phyloP scores from a whole-genome alignment of 2,797 vertebrate species.

The Dermochelys coriacea region DNA sequence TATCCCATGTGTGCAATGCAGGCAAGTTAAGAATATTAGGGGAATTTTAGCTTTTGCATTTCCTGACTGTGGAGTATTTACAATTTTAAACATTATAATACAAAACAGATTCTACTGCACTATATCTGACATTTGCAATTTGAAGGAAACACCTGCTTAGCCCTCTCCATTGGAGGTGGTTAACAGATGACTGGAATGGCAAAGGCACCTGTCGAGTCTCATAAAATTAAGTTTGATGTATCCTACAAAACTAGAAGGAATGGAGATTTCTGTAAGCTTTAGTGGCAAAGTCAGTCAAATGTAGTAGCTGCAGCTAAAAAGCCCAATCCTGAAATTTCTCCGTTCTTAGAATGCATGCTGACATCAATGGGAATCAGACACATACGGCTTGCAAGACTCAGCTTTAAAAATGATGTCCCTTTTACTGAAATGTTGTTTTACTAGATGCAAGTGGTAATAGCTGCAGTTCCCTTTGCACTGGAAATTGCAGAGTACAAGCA shows the following conservation, averaged over 20 bases:
- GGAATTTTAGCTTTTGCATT: neutral
- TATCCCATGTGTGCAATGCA: too few species aligned
- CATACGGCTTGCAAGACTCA: accelerated
- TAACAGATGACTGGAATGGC: accelerated
- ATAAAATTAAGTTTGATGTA: neutral
- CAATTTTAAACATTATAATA: neutral
- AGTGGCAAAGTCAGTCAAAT: accelerated
- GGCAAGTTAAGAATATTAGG: neutral
- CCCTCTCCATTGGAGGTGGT: neutral
- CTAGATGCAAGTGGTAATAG: accelerated
- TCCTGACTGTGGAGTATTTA: neutral
- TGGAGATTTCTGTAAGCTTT: accelerated
- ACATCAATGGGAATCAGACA: neutral
- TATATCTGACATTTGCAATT: neutral
- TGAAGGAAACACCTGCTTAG: neutral
- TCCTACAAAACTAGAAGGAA: accelerated
- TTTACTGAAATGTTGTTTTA: accelerated
- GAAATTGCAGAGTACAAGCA: neutral
- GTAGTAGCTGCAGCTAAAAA: accelerated
- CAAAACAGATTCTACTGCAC: neutral
- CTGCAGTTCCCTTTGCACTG: neutral
- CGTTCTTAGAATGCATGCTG: accelerated
- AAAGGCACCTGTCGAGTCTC: accelerated
- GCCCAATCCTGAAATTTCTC: neutral
- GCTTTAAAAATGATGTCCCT: accelerated